Evolutionary conservation across 2,888 invertebrate genomes (phyloP).

Genomic region (Sceliomorpha sp.): DNA sequence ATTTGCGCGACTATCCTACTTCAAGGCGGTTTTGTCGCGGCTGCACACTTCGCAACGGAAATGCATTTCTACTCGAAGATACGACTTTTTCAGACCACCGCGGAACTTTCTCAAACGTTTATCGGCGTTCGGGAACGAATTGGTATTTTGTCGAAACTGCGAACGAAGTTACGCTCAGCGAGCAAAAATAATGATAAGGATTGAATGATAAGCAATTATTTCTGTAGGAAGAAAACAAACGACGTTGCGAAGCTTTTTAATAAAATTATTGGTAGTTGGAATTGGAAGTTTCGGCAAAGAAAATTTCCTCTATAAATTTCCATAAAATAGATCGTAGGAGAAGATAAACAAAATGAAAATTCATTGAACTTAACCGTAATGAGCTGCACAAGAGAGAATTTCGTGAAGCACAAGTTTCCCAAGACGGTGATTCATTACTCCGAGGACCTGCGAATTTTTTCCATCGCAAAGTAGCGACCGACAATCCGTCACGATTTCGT

Average conservation of each 20-base stretch:
- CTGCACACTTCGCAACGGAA: too few relatives aligned
- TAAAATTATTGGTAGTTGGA: too few relatives aligned
- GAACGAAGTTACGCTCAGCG: too few relatives aligned
- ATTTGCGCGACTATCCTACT: conserved; percentile 25
- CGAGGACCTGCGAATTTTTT: conserved; percentile 30
- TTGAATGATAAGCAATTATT: too few relatives aligned
- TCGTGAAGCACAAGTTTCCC: conserved; percentile 34
- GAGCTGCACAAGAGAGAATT: conserved; percentile 21
- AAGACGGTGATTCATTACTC: conserved; percentile 23
- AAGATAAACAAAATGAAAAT: too few relatives aligned
- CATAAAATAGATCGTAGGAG: too few relatives aligned
- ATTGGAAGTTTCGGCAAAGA: too few relatives aligned
- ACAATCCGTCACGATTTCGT: conserved; percentile 34
- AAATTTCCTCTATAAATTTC: too few relatives aligned
- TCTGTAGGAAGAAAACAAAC: too few relatives aligned
- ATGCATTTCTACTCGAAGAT: conserved; percentile 6
- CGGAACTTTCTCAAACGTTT: conserved; percentile 21
- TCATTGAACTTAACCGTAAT: too few relatives aligned
- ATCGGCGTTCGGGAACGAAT: conserved; percentile 5
- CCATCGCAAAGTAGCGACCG: conserved; percentile 21
- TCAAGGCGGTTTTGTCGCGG: conserved; percentile 10
- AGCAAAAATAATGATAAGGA: too few relatives aligned
- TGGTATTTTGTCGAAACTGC: neutral
- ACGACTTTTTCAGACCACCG: conserved; percentile 21
- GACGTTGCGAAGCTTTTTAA: too few relatives aligned